Conservation (phyloP, 1,140 invertebrate species). For the Musca vetustissima region DNA sequence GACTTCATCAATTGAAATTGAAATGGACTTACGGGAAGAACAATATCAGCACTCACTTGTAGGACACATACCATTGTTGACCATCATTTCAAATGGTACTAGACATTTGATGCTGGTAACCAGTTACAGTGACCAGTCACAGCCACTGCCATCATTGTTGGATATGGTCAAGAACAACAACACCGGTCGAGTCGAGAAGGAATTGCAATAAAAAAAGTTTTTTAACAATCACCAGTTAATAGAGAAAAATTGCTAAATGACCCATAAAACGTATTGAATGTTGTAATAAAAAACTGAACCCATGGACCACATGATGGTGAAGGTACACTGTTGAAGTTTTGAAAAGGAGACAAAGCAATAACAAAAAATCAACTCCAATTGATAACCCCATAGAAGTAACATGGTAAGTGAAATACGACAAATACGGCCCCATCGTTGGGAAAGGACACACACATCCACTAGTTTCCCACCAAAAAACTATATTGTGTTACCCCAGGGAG, state of each 20-base stretch:
- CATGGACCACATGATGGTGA: not conserved
- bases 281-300: not conserved
- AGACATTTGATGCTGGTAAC: too few species aligned
- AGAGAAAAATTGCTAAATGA: constrained; percentile 24
- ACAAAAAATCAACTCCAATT: not conserved
- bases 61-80: too few species aligned
- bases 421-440: not conserved
- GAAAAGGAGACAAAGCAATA: not conserved
- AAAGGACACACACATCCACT: not conserved
- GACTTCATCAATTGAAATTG: too few species aligned
- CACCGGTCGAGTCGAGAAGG: too few species aligned
- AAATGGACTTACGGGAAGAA: too few species aligned
- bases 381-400: not conserved
- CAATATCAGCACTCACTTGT: too few species aligned
- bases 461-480: not conserved
- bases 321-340: too few species aligned
- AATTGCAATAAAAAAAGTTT: not conserved
- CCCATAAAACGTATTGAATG: constrained; percentile 21
- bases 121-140: too few species aligned
- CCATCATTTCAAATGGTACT: too few species aligned
- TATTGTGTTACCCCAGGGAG: not conserved
- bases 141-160: too few species aligned
- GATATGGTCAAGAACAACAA: too few species aligned
- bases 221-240: constrained; percentile 14
- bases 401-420: not conserved